Conservation (phyloP, 2,888 invertebrate species). For the Macrosiphum euphorbiae region DNA sequence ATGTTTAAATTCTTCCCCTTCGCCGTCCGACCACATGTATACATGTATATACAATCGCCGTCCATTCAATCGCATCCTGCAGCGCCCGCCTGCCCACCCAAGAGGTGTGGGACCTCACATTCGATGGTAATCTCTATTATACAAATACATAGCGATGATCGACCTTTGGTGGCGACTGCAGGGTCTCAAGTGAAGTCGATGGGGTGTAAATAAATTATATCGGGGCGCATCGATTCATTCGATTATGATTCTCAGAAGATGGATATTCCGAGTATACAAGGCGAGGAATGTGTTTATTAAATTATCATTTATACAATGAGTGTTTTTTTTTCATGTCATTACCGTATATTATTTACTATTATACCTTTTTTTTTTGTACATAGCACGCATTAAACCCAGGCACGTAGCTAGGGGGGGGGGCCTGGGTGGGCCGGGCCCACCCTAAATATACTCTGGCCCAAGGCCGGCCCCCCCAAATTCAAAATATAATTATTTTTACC, state of each 20-base stretch:
- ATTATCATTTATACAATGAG: neutral
- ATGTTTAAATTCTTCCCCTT: neutral
- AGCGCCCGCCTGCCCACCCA: slow-evolving; percentile 9
- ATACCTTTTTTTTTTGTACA: neutral
- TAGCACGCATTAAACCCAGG: neutral
- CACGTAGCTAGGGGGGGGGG: no score
- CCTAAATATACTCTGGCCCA: no score
- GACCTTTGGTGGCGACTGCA: neutral
- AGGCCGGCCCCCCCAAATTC: no score
- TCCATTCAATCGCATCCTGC: slow-evolving; percentile 9
- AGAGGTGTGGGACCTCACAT: slow-evolving; percentile 1
- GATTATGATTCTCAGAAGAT: neutral
- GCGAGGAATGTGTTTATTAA: neutral
- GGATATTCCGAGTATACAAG: neutral
- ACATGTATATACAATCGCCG: neutral
- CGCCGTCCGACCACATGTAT: neutral
- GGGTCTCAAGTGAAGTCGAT: neutral
- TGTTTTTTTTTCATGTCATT: neutral
- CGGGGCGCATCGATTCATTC: neutral
- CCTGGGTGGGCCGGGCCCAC: no score
- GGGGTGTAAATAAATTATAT: slow-evolving; percentile 6
- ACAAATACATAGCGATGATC: neutral
- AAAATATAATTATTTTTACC: no score
- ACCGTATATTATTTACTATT: neutral
- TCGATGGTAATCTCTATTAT: slow-evolving; percentile 8